Evolutionary conservation across 2,888 invertebrate genomes (phyloP).

Genomic region (Ophion obscuratus): DNA sequence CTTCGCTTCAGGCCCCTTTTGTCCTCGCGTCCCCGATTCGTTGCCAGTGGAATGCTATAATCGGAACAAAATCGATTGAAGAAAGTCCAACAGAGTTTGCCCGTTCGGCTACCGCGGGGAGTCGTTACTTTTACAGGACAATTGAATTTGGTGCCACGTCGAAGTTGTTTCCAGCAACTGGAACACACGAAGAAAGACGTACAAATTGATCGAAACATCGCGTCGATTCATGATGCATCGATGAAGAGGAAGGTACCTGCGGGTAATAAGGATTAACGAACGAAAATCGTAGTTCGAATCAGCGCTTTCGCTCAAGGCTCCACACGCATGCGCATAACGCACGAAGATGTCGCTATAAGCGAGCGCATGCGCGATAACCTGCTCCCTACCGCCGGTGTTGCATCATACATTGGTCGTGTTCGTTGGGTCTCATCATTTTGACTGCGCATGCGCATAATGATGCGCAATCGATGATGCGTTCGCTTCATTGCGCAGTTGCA

Average conservation of each 20-base stretch:
- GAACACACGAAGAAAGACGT: neutral
- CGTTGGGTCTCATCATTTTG: too few relatives aligned
- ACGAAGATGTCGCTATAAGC: too few relatives aligned
- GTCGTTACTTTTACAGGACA: neutral
- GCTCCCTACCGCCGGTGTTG: too few relatives aligned
- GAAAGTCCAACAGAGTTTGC: neutral
- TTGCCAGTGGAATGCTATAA: neutral
- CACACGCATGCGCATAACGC: too few relatives aligned
- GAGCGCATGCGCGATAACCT: too few relatives aligned
- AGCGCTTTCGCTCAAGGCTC: too few relatives aligned
- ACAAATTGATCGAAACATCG: neutral
- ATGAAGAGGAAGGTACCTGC: neutral
- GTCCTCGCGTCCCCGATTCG: neutral
- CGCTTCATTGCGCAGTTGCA: too few relatives aligned
- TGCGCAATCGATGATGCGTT: too few relatives aligned
- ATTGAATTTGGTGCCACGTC: neutral
- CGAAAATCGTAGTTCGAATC: too few relatives aligned
- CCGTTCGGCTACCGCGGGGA: neutral
- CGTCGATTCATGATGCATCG: neutral
- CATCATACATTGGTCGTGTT: too few relatives aligned
- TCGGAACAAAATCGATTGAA: slow-evolving; percentile 5
- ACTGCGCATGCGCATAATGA: too few relatives aligned
- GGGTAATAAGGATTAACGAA: too few relatives aligned
- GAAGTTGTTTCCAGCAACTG: neutral
- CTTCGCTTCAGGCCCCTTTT: neutral